These are phyloP conservation scores for Aphidius colemani DNA, from an alignment of 2,888 invertebrate genomes.

Conservation along the genomic window DNA sequence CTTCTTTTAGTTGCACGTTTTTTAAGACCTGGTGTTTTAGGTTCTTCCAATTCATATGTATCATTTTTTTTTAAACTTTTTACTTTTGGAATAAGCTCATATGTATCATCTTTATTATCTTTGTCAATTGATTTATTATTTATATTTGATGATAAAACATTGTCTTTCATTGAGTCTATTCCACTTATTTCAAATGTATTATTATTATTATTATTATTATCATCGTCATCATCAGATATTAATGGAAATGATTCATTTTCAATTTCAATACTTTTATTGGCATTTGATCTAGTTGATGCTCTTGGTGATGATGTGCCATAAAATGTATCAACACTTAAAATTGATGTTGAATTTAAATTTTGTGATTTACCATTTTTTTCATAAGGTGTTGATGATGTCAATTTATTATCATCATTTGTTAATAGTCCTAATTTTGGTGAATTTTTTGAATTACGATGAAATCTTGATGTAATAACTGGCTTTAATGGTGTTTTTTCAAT, in stretches of 20 bases:
- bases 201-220: background rate
- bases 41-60: slow-evolving; percentile 44
- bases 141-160: background rate
- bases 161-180: slow-evolving; percentile 13
- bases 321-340: slow-evolving; percentile 20
- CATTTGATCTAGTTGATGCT: slow-evolving; percentile 7
- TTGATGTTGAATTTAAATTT: slow-evolving; percentile 31
- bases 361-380: slow-evolving; percentile 33
- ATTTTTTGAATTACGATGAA: slow-evolving; percentile 17
- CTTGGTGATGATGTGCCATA: slow-evolving; percentile 23
- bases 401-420: background rate
- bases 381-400: slow-evolving; percentile 35
- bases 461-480: slow-evolving; percentile 26
- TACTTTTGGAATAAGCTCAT: slow-evolving; percentile 34
- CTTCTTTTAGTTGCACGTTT: slow-evolving; percentile 36
- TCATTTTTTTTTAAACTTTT: slow-evolving; percentile 29
- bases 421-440: slow-evolving; percentile 4
- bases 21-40: slow-evolving; percentile 41
- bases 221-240: slow-evolving; percentile 30
- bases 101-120: slow-evolving; percentile 27
- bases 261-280: slow-evolving; percentile 20
- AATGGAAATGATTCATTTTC: slow-evolving; percentile 32
- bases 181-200: slow-evolving; percentile 19
- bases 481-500: slow-evolving; percentile 15
- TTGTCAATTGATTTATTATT: background rate